phyloP scores from a whole-genome alignment of 1,140 invertebrate genomes.

The Drosophila orosa region DNA sequence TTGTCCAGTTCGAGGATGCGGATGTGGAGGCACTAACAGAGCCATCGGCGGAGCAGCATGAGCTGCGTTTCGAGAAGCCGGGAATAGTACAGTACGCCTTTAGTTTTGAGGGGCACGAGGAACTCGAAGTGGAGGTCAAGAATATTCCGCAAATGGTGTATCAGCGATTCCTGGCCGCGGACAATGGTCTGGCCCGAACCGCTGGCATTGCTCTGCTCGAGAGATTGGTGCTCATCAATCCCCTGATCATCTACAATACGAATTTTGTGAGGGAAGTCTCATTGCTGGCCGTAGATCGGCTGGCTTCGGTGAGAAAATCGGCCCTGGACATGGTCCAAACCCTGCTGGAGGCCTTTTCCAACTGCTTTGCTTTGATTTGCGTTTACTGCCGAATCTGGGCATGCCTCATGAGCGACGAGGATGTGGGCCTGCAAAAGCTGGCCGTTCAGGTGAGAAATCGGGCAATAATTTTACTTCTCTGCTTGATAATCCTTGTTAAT shows the following conservation, averaged over 20 bases:
- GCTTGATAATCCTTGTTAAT: neutral
- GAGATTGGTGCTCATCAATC: constrained; percentile 67
- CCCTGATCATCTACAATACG: constrained; percentile 75
- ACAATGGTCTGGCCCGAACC: constrained; percentile 61
- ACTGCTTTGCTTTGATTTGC: constrained; percentile 71
- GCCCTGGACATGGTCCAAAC: constrained; percentile 62
- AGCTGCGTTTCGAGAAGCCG: constrained; percentile 65
- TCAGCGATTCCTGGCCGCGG: constrained; percentile 56
- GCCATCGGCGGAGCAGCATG: constrained; percentile 44
- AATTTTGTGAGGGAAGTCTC: constrained; percentile 69
- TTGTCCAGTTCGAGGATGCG: constrained; percentile 61
- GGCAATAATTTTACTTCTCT: neutral
- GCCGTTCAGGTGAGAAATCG: constrained; percentile 55
- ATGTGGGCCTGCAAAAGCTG: constrained; percentile 62
- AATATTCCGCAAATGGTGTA: constrained; percentile 66
- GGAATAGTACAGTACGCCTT: constrained; percentile 47
- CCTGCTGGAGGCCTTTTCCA: constrained; percentile 63
- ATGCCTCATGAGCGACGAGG: constrained; percentile 68
- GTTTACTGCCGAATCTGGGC: constrained; percentile 75
- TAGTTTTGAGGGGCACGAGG: constrained; percentile 69
- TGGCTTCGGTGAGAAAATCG: constrained; percentile 70
- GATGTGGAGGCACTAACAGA: constrained; percentile 39
- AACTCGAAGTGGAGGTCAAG: constrained; percentile 57
- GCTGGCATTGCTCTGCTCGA: constrained; percentile 73
- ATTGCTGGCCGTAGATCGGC: constrained; percentile 55